Evolutionary conservation across 23 tunicate species (phyloP).

Genomic region (Ascidia mentula): DNA sequence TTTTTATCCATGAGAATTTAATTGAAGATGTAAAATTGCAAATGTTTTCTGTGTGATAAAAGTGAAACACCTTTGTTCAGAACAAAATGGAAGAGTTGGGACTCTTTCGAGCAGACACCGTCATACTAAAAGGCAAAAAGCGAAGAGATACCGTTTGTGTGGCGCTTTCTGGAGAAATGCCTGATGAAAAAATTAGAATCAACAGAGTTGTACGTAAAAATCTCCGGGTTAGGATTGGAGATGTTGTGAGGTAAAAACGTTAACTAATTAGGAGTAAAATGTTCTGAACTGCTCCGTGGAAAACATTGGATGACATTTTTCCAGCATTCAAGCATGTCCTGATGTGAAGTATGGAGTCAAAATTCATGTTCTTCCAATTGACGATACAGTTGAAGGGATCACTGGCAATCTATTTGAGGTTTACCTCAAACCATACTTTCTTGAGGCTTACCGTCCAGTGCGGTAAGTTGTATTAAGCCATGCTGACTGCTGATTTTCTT

Average conservation of each 20-base stretch:
- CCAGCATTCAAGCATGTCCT: constrained; percentile 94
- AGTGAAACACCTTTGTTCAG: constrained; percentile 14
- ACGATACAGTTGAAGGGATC: constrained; percentile 97
- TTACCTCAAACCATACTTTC: constrained; percentile 91
- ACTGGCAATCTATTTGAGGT: constrained; percentile 98
- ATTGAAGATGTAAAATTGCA: background rate
- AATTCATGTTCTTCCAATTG: constrained; percentile 96
- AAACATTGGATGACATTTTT: background rate
- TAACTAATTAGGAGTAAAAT: background rate
- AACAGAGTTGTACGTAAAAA: constrained; percentile 93
- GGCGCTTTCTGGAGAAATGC: constrained; percentile 90
- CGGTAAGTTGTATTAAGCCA: constrained; percentile 26
- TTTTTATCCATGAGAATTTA: background rate
- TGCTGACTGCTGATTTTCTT: background rate
- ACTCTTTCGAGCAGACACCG: constrained; percentile 97
- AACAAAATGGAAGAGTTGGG: constrained; percentile 95
- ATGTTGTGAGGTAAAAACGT: constrained; percentile 52
- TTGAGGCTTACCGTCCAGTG: constrained; percentile 98
- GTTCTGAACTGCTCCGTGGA: background rate
- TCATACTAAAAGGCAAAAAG: constrained; percentile 92
- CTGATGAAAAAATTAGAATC: constrained; percentile 91
- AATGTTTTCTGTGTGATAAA: background rate
- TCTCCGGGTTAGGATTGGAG: constrained; percentile 92
- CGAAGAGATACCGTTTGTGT: constrained; percentile 98
- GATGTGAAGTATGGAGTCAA: constrained; percentile 94